A percentile compares a stretch with the other conserved stretches of the same genome.
Evolutionary conservation across 2,113 vertebrate genomes (phyloP).

Genomic region (Lycocorax pyrrhopterus): DNA sequence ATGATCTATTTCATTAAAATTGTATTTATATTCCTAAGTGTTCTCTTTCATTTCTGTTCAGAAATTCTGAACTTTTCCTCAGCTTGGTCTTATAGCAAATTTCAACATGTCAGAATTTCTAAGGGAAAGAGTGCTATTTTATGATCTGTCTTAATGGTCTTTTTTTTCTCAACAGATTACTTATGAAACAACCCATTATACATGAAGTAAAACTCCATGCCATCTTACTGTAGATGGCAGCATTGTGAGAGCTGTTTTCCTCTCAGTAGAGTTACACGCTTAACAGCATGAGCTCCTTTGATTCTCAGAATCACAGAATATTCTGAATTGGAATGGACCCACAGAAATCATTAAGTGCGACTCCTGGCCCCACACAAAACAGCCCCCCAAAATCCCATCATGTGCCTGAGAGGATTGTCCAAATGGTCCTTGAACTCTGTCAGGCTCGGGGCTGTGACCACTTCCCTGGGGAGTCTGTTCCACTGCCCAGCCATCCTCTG

Average conservation of each 20-base stretch:
- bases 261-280: not conserved
- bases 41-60: not conserved
- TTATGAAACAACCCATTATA: not conserved
- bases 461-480: not conserved
- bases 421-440: not conserved
- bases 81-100: not conserved
- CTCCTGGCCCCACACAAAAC: not conserved
- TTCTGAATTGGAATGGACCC: not conserved
- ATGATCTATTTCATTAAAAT: not conserved
- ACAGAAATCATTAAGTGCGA: not conserved
- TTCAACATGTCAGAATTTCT: not conserved
- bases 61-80: not conserved
- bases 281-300: not conserved
- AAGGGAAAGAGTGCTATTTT: not conserved
- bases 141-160: not conserved
- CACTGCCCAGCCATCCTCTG: not conserved
- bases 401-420: not conserved
- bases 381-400: not conserved
- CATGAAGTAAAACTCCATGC: not conserved
- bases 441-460: not conserved
- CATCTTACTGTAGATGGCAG: not conserved
- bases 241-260: not conserved
- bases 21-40: not conserved
- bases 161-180: not conserved
- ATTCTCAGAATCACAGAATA: not conserved